Conservation (phyloP, 2,113 vertebrate genomes). For the Oxygymnocypris stewartii region DNA sequence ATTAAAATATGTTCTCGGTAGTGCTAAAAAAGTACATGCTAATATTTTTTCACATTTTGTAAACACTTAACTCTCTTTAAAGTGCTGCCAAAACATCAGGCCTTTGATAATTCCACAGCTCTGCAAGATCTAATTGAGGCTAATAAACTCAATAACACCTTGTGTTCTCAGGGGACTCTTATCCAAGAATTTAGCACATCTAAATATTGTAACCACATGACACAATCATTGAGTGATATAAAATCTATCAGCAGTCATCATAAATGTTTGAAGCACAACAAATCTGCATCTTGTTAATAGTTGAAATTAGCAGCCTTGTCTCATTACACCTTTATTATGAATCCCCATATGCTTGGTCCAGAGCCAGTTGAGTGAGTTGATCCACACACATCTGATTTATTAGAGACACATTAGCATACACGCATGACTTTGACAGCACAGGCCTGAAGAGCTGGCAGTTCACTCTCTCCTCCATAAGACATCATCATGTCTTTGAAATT, state of each 20-base stretch:
- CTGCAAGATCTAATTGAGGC: no score
- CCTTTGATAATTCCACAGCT: background rate
- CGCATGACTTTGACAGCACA: background rate
- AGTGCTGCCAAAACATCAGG: no score
- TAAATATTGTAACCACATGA: background rate
- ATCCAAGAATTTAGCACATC: background rate
- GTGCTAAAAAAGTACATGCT: no score
- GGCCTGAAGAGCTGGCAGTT: background rate
- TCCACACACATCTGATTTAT: background rate
- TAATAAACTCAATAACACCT: background rate
- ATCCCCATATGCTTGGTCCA: background rate
- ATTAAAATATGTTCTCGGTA: no score
- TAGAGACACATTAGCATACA: constrained; percentile 6
- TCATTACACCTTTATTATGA: background rate
- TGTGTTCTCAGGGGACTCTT: no score
- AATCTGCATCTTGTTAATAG: background rate
- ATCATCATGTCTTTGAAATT: constrained; percentile 13
- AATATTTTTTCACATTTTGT: no score
- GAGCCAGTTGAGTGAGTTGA: background rate
- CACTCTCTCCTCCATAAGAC: background rate
- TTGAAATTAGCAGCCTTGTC: background rate
- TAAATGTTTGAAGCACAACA: background rate
- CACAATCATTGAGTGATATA: background rate
- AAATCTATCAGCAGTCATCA: background rate
- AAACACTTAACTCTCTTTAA: background rate